Conservation (phyloP, 2,113 vertebrate genomes). For the Shinisaurus crocodilurus region DNA sequence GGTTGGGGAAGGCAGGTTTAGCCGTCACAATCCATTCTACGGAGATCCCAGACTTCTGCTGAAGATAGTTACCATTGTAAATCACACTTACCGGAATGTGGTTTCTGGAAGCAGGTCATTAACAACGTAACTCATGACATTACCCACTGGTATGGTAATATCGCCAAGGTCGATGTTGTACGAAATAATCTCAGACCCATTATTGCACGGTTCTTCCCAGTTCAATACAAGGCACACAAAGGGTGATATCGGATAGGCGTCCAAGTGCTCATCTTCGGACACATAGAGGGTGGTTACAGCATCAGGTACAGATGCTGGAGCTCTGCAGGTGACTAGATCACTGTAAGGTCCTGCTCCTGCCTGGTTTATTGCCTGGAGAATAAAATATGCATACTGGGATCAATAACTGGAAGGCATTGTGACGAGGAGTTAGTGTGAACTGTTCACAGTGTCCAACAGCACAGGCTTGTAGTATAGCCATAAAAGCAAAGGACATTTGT, state of each 20-base stretch:
- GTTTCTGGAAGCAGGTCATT: conserved; percentile 91
- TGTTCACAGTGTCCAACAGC: no score
- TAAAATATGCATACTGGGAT: not conserved
- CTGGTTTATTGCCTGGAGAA: conserved; percentile 88
- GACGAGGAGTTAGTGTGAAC: no score
- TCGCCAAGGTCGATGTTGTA: conserved; percentile 90
- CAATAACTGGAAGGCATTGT: no score
- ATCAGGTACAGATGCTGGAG: conserved; percentile 87
- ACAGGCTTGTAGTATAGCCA: no score
- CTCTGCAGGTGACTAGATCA: conserved; percentile 87
- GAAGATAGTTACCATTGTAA: not conserved
- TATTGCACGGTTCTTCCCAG: conserved; percentile 95
- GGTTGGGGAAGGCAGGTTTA: no score
- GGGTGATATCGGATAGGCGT: conserved; percentile 75
- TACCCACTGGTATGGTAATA: conserved; percentile 81
- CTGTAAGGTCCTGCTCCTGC: conserved; percentile 92
- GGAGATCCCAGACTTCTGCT: accelerated
- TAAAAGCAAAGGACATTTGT: no score
- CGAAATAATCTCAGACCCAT: conserved; percentile 90
- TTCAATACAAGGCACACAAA: conserved; percentile 90
- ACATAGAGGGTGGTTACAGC: conserved; percentile 80
- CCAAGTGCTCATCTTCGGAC: conserved; percentile 81
- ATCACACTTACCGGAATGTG: conserved; percentile 86
- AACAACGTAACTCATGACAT: conserved; percentile 80
- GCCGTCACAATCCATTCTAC: accelerated